Percentiles rank a stretch among this genome's conserved stretches.
Evolutionary conservation across 2,113 vertebrate species (phyloP).

Genomic region (Macrotis lagotis): DNA sequence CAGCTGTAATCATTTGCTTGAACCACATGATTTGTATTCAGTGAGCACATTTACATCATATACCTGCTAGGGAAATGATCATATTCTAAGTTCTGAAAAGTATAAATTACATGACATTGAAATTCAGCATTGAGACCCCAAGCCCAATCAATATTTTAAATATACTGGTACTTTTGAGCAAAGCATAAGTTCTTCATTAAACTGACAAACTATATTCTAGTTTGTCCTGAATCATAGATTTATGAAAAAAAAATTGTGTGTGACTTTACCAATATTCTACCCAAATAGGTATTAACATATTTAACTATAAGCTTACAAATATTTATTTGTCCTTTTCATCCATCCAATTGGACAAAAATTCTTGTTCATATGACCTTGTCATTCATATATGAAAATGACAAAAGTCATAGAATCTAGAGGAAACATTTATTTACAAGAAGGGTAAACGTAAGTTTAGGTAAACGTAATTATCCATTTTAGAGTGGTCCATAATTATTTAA

Average conservation of each 20-base stretch:
- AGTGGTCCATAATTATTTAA: neutral
- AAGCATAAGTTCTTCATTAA: neutral
- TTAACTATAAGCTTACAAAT: neutral
- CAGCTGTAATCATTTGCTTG: constrained; percentile 17
- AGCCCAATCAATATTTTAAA: constrained; percentile 7
- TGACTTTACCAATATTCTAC: neutral
- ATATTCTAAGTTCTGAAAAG: constrained; percentile 4
- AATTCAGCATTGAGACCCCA: constrained; percentile 11
- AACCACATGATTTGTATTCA: constrained; percentile 19
- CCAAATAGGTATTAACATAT: neutral
- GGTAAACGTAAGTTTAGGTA: neutral
- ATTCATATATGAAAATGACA: neutral
- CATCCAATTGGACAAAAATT: neutral
- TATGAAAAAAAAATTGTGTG: neutral
- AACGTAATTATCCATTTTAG: neutral
- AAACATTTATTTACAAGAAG: neutral
- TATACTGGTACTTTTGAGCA: neutral
- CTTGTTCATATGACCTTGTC: neutral
- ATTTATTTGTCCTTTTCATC: neutral
- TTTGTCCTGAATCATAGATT: neutral
- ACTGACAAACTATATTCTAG: constrained; percentile 5
- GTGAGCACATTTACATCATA: constrained; percentile 17
- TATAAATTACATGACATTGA: neutral
- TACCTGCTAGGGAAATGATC: neutral
- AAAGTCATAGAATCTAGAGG: neutral